Conservation (phyloP, 2,888 invertebrate genomes). For the Tubulanus polymorphus region DNA sequence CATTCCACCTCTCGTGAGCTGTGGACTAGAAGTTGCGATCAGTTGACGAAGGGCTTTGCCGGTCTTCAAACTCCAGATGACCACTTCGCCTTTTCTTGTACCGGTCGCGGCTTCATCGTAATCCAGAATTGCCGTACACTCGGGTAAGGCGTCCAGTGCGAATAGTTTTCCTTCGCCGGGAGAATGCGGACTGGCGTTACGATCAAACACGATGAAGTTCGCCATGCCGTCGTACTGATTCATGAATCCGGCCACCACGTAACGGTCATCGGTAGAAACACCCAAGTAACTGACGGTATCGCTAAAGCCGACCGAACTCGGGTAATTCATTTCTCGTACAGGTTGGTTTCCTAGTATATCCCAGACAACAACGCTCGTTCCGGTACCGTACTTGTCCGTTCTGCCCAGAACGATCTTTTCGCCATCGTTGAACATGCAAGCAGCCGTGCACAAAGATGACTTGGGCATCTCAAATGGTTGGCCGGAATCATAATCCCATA, state of each 20-base stretch:
- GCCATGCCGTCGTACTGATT: slow-evolving; percentile 50
- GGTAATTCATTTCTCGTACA: slow-evolving; percentile 44
- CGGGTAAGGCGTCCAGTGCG: slow-evolving; percentile 47
- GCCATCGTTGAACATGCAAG: slow-evolving; percentile 47
- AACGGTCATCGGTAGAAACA: slow-evolving; percentile 39
- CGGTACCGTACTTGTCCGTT: slow-evolving; percentile 49
- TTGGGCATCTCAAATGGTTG: slow-evolving; percentile 47
- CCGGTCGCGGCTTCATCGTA: slow-evolving; percentile 52
- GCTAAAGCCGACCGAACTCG: slow-evolving; percentile 48
- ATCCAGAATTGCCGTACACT: slow-evolving; percentile 47
- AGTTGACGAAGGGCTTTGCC: slow-evolving; percentile 46
- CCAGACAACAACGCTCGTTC: slow-evolving; percentile 49
- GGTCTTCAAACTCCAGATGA: slow-evolving; percentile 50
- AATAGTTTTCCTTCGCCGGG: slow-evolving; percentile 46
- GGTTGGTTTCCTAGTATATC: slow-evolving; percentile 51
- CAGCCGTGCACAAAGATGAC: slow-evolving; percentile 48
- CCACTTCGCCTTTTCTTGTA: slow-evolving; percentile 49
- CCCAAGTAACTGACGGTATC: slow-evolving; percentile 45
- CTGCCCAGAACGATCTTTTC: slow-evolving; percentile 48
- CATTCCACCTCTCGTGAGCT: slow-evolving; percentile 15
- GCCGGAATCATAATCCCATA: slow-evolving; percentile 52
- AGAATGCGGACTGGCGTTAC: slow-evolving; percentile 39
- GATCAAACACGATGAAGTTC: slow-evolving; percentile 51
- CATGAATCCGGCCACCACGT: slow-evolving; percentile 50
- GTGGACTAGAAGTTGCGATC: slow-evolving; percentile 31